Evolutionary conservation across 2,888 invertebrate species (phyloP).

Genomic region (Metopia argyrocephala): DNA sequence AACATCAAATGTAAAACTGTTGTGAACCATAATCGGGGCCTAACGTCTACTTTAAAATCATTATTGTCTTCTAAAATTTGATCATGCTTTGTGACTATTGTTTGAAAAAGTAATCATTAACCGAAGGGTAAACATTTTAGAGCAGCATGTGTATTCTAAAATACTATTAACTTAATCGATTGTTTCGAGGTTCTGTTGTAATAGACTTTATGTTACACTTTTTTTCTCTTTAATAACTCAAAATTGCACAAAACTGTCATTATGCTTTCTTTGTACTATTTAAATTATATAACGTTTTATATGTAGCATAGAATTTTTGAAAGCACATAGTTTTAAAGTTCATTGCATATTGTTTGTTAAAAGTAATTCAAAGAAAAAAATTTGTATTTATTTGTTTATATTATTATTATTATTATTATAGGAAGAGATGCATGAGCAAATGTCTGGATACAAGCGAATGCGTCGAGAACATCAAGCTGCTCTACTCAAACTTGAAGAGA

Average conservation of each 20-base stretch:
- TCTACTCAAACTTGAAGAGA: constrained; percentile 94
- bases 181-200: too few relatives aligned
- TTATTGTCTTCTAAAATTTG: too few relatives aligned
- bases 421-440: constrained; percentile 99
- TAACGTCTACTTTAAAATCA: too few relatives aligned
- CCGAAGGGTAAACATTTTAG: too few relatives aligned
- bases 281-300: constrained; percentile 13
- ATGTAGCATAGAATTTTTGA: constrained; percentile 40
- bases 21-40: too few relatives aligned
- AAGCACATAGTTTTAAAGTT: constrained; percentile 39
- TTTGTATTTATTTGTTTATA: constrained; percentile 1
- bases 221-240: neutral
- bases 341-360: neutral
- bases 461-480: constrained; percentile 98
- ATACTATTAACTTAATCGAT: too few relatives aligned
- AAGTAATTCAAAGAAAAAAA: neutral
- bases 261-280: neutral
- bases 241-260: neutral
- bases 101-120: too few relatives aligned
- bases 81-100: too few relatives aligned
- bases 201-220: neutral
- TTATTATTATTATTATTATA: constrained; percentile 65
- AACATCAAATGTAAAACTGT: too few relatives aligned
- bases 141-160: too few relatives aligned
- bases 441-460: constrained; percentile 99